phyloP scores from a whole-genome alignment of 1,140 invertebrate genomes.

The Drosophila nasuta region DNA sequence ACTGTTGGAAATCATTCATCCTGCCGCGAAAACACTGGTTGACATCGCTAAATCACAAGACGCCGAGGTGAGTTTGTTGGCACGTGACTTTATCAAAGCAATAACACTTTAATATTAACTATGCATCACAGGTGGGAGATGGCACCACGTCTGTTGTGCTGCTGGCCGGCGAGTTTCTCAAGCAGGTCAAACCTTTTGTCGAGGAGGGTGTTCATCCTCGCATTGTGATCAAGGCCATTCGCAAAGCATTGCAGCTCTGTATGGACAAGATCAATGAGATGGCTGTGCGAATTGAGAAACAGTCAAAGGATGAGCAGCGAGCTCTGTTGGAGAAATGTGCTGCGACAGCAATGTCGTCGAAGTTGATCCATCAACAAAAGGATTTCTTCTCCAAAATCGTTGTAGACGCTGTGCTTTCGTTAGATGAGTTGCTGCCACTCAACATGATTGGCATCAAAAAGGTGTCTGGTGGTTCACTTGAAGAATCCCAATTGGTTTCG shows the following conservation, averaged over 20 bases:
- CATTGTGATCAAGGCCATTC: slow-evolving; percentile 94
- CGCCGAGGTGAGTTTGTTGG: slow-evolving; percentile 91
- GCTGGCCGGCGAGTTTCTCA: slow-evolving; percentile 97
- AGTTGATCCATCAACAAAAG: slow-evolving; percentile 97
- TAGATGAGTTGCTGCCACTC: slow-evolving; percentile 97
- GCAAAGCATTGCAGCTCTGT: slow-evolving; percentile 92
- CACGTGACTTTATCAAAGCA: slow-evolving; percentile 11
- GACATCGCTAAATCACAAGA: slow-evolving; percentile 99
- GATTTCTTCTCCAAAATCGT: slow-evolving; percentile 99
- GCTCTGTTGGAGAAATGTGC: slow-evolving; percentile 97
- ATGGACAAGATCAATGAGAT: slow-evolving; percentile 94
- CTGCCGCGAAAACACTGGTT: slow-evolving; percentile 98
- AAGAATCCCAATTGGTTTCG: slow-evolving; percentile 96
- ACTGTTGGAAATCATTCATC: slow-evolving; percentile 98
- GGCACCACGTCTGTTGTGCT: slow-evolving; percentile 98
- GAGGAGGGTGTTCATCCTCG: slow-evolving; percentile 99
- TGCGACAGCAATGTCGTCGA: slow-evolving; percentile 97
- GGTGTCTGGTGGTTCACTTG: slow-evolving; percentile 96
- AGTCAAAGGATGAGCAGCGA: slow-evolving; percentile 87
- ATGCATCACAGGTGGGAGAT: slow-evolving; percentile 94
- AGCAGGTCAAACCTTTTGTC: slow-evolving; percentile 97
- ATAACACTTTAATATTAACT: too few relatives aligned
- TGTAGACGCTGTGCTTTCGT: slow-evolving; percentile 96
- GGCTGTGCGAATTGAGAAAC: slow-evolving; percentile 92
- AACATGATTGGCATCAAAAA: slow-evolving; percentile 99